Conservation (phyloP, 2,888 invertebrate species). For the Drosophila suboccidentalis region DNA sequence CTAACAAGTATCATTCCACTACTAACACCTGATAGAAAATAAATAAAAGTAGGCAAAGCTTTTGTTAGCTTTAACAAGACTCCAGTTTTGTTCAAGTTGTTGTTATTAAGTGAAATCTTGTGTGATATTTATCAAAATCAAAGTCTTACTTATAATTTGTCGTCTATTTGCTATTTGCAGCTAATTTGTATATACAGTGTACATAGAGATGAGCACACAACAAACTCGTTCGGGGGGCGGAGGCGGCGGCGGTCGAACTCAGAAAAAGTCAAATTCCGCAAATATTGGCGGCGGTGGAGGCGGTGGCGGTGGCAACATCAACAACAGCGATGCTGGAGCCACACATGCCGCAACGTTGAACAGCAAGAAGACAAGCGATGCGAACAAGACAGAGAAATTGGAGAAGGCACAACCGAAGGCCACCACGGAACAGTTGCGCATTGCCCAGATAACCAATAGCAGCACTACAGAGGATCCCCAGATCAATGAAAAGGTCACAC, state of each 20-base stretch:
- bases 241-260: constrained; percentile 84
- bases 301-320: constrained; percentile 73
- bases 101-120: constrained; percentile 44
- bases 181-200: constrained; percentile 86
- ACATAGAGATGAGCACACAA: constrained; percentile 86
- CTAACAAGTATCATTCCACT: constrained; percentile 8
- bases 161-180: constrained; percentile 62
- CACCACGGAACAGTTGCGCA: constrained; percentile 93
- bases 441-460: constrained; percentile 92
- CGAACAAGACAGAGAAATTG: constrained; percentile 87
- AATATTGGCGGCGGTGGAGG: constrained; percentile 80
- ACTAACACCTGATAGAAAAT: neutral
- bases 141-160: constrained; percentile 39
- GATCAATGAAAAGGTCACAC: constrained; percentile 90
- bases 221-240: constrained; percentile 85
- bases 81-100: constrained; percentile 42
- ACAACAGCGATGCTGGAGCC: constrained; percentile 61
- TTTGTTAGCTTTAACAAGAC: constrained; percentile 3
- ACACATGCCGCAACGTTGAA: constrained; percentile 83
- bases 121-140: constrained; percentile 44
- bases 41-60: constrained; percentile 39
- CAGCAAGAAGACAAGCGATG: constrained; percentile 86
- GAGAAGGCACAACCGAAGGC: constrained; percentile 88
- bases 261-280: constrained; percentile 85
- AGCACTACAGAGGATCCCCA: constrained; percentile 88